These are phyloP conservation scores for Eurosta solidaginis DNA, from an alignment of 1,140 invertebrate species.

Conservation along the genomic window DNA sequence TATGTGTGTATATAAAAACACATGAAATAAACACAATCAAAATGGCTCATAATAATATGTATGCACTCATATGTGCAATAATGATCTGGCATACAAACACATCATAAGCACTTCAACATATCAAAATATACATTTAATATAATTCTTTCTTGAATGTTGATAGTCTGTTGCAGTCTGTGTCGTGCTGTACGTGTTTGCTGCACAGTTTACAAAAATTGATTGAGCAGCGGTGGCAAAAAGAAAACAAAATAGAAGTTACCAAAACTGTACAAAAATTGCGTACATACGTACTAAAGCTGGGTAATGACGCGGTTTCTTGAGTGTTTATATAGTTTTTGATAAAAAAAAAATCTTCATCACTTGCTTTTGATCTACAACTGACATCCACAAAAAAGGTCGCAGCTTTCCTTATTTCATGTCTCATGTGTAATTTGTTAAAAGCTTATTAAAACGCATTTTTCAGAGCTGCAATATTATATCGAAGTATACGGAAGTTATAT, in stretches of 20 bases:
- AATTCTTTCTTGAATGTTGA: constrained; percentile 22
- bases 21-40: not conserved
- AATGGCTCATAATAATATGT: not conserved
- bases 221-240: constrained; percentile 43
- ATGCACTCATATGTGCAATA: not conserved
- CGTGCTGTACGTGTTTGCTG: constrained; percentile 18
- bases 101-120: not conserved
- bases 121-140: not conserved
- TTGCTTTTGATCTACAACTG: too few species aligned
- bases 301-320: too few species aligned
- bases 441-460: too few species aligned
- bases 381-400: too few species aligned
- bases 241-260: not conserved
- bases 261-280: not conserved
- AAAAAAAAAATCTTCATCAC: too few species aligned
- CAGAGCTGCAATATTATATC: too few species aligned
- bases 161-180: not conserved
- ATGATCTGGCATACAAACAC: not conserved
- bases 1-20: not conserved
- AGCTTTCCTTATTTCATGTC: too few species aligned
- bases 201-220: constrained; percentile 49
- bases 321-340: too few species aligned
- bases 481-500: too few species aligned
- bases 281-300: not conserved
- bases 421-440: too few species aligned